Evolutionary conservation across 2,113 vertebrate genomes (phyloP), one percentile per base, ranked within the genome.

Genomic region (Beaufortia kweichowensis): DNA sequence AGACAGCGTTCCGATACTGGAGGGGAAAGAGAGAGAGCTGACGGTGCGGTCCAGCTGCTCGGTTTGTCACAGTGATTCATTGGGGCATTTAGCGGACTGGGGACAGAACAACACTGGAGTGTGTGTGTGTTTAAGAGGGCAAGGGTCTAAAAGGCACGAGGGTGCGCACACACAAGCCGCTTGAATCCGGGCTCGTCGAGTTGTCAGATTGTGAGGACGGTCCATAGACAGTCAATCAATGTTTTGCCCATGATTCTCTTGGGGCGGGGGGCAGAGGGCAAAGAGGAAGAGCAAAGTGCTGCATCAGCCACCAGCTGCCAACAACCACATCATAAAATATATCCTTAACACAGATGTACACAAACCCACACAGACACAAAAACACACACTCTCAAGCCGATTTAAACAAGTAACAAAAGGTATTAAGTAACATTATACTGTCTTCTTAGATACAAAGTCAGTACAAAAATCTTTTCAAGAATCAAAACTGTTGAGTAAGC

Each of bases 41-140:
- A 82, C 72, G 15, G 72, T 76, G 77, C 53, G 62, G 59, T 79
- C 66, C 21, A 8, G 76, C 57, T 55, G 61, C 60, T 69, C 74
- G 77, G 71, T 81, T 78, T 85, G 84, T 79, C 77, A 79, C 85
- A 68, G 75, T 83, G 87, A 90, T 88, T 80, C 83, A 89, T 82
- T 64, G 84, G 81, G 33, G 77, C 79, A 78, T 82, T 87, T 80
- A 84, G 65, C 60, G 29, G 35, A 81, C 64, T 60, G 48, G 71
- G 80, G 78, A 76, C 68, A 73, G 74, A 29, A 79, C 35, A 75
- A 79, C 64, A 79, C 55, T 68, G 12, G 62, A 76, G 61, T 77
- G 57, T 53, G 82, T 78, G 24, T 79, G 80, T 83, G 79, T 84
- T 83, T 81, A 83, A 79, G 76, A 79, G 82, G 80, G 75, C 59